These are phyloP conservation scores for Cephus pygmeus DNA, from an alignment of 2,888 invertebrate genomes.

Conservation along the genomic window DNA sequence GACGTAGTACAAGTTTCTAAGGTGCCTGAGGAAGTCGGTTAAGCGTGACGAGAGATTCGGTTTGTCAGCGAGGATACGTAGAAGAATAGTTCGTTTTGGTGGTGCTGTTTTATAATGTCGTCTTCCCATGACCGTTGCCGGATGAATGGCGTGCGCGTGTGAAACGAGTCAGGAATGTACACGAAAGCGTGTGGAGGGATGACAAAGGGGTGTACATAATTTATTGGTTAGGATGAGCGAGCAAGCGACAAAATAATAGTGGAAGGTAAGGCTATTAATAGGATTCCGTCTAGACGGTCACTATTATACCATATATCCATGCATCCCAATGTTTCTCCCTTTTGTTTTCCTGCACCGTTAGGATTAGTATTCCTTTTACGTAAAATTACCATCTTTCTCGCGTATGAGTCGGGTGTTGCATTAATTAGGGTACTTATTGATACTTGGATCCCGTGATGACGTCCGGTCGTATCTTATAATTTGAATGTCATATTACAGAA, in stretches of 20 bases:
- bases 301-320: constrained; percentile 20
- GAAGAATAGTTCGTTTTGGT: constrained; percentile 33
- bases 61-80: constrained; percentile 9
- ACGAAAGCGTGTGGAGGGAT: constrained; percentile 17
- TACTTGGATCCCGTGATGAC: not conserved
- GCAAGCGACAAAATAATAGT: constrained; percentile 25
- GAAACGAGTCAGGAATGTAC: constrained; percentile 15
- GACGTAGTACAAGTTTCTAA: not conserved
- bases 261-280: constrained; percentile 23
- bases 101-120: constrained; percentile 34
- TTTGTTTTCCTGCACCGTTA: constrained; percentile 3
- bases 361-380: constrained; percentile 16
- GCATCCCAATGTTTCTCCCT: not conserved
- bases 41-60: constrained; percentile 1
- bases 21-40: not conserved
- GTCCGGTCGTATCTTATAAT: not conserved
- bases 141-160: constrained; percentile 31
- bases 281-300: constrained; percentile 25
- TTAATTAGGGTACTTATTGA: not conserved
- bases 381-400: not conserved
- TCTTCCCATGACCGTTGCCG: constrained; percentile 10
- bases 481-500: not conserved
- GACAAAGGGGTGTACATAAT: constrained; percentile 30
- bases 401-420: not conserved
- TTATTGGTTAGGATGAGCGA: constrained; percentile 26